Base-by-base conservation (phyloP, 2,888 invertebrate genomes). In the Frankliniella fusca region DNA sequence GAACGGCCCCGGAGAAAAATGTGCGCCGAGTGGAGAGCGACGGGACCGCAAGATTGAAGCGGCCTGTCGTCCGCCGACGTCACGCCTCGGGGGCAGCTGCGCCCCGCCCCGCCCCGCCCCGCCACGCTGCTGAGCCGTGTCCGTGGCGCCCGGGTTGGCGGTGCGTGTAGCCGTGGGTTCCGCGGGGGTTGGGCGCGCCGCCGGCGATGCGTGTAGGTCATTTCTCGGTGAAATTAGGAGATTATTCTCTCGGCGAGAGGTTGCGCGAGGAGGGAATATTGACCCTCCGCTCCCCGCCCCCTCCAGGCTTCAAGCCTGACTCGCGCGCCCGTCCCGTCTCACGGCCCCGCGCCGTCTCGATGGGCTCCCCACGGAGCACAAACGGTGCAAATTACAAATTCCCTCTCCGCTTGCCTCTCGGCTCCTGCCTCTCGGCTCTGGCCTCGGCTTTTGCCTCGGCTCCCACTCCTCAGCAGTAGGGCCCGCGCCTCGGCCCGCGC, bases 321-420 rank as follows among this genome's bases (percentile, higher is more conserved):
- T 38, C 38, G 38, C 38, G 38, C 38, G 23, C 10, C 70, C 27
- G 27, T 76, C 70, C 27, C 10, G 27, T 10, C 70, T 23, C 70
- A 27, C 54, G 54, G 54, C 15, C 18, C 18, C 54, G 5, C 38
- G 5, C 38, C 38, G 38, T 38, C 38, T 38, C 38, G 54, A 15
- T 5, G 20, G 54, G 38, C 38, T 5, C 70, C 70, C 27, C 70
- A 27, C 27, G 70, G 27, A 76, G 70, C 70, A 76, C 70, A 76
- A 76, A 76, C 70, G 70, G 70, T 27, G 70, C 70, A 76, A 76
- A 76, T 76, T 76, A 76, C 70, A 27, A 76, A 76, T 76, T 76
- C 70, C 27, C 70, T 76, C 70, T 76, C 70, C 70, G 70, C 27
- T 61, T 61, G 61, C 61, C 61, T 18, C 20, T 18, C 20, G 61